These are phyloP conservation scores for Montipora capricornis DNA, from an alignment of 64 coral and sea anemone species.

Conservation along the genomic window DNA sequence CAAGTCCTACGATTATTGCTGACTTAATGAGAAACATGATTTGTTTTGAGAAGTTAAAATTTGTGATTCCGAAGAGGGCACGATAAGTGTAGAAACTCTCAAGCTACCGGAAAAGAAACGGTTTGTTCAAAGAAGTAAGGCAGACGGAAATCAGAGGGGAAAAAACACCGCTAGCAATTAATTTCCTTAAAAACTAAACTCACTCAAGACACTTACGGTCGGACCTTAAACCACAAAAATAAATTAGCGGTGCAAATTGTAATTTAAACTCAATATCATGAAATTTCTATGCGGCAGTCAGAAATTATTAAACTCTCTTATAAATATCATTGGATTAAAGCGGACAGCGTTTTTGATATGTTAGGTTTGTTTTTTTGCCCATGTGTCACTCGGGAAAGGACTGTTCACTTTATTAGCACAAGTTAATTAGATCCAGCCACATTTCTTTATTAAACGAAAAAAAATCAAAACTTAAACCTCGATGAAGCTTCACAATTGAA, in stretches of 20 bases:
- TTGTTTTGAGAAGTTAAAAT: conserved; percentile 21
- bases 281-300: not conserved
- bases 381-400: conserved; percentile 9
- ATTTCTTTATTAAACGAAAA: conserved; percentile 29
- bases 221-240: conserved; percentile 39
- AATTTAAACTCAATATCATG: conserved; percentile 29
- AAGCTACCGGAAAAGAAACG: conserved; percentile 21
- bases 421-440: conserved; percentile 17
- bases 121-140: conserved; percentile 8
- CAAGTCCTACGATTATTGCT: not conserved
- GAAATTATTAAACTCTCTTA: conserved; percentile 48
- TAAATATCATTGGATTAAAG: conserved; percentile 38
- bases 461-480: conserved; percentile 13
- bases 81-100: conserved; percentile 7
- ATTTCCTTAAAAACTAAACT: conserved; percentile 42
- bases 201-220: conserved; percentile 39
- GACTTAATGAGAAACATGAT: not conserved
- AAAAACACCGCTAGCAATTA: conserved; percentile 48
- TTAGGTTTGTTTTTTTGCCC: not conserved
- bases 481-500: conserved; percentile 3
- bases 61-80: not conserved
- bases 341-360: conserved; percentile 23
- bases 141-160: conserved; percentile 34
- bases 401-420: conserved; percentile 52
- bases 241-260: conserved; percentile 47